Evolutionary conservation across 2,797 vertebrate species (phyloP), one percentile per base, ranked within the genome.

Genomic region (Sebastes matsubarae): DNA sequence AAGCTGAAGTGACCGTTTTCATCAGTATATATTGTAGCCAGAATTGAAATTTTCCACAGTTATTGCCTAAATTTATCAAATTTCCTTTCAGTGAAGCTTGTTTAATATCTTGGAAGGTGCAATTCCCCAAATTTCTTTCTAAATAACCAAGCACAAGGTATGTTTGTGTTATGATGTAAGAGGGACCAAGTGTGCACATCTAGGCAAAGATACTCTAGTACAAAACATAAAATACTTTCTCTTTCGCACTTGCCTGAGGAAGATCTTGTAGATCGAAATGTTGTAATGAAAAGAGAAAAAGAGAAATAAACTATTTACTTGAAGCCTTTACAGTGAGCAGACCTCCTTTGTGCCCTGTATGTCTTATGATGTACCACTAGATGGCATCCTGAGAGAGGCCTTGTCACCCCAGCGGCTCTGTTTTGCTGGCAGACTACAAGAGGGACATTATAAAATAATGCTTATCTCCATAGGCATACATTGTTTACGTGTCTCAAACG

Each of bases 331-430:
- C n/a, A 38, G 4, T 24, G 34, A 32, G 59, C 29, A 20, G 59
- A 11, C 29, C 59, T 61, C 59, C 59, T 61, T 6, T n/a, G 59
- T 64, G 32, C 61, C 61, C n/a, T 61, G 77, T 61, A 54, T 70
- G 42, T 87, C 11, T 46, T 14, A 1, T 25, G 2, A 58, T 16
- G 0, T 8, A 61, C 89, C 95, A 93, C 91, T 94, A 95, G 95
- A 92, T 95, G 95, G 95, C 93, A 94, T 64, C 89, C 86, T 80
- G 84, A 87, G 88, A 88, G 85, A 91, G 82, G 84, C 77, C 73
- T 85, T 87, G 67, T 68, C 60, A 30, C 22, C 54, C 18, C 55
- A 71, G 34, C 4, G 0, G 52, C 57, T 24, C 24, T 52, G 24
- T 24, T 85, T 38, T 66, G 3, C 25, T 75, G 42, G 59, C 58